A percentile compares a stretch with the other conserved stretches of the same genome.
phyloP scores from a whole-genome alignment of 2,797 vertebrate genomes.

The Graptemys geographica region DNA sequence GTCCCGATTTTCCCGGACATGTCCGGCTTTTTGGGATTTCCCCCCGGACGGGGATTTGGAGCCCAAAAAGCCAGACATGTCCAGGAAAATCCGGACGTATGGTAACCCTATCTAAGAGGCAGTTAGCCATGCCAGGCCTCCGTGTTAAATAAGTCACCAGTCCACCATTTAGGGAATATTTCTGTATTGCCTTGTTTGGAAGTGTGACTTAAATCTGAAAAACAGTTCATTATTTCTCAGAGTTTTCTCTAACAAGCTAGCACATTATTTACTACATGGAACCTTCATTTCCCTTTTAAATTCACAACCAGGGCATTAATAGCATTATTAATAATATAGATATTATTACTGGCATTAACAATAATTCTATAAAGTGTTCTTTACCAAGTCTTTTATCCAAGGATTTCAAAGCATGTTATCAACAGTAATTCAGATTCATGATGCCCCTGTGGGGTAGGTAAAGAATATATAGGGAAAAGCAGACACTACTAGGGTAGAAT shows the following conservation, averaged over 20 bases:
- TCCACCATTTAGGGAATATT: slow-evolving; percentile 52
- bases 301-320: background rate
- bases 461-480: background rate
- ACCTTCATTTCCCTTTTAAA: background rate
- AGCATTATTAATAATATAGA: background rate
- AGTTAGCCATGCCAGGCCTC: slow-evolving; percentile 58
- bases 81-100: too few species aligned
- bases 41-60: too few species aligned
- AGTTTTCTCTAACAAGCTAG: slow-evolving; percentile 49
- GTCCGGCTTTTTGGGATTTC: too few species aligned
- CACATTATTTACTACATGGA: slow-evolving; percentile 52
- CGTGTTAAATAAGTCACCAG: slow-evolving; percentile 41
- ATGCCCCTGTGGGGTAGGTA: background rate
- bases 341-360: background rate
- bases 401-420: background rate
- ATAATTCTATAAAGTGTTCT: background rate
- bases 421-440: background rate
- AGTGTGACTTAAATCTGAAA: slow-evolving; percentile 51
- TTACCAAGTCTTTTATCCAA: background rate
- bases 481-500: background rate
- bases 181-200: slow-evolving; percentile 52
- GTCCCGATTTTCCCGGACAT: too few species aligned
- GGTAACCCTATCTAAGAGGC: background rate
- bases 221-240: slow-evolving; percentile 50
- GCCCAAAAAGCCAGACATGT: too few species aligned